These are phyloP conservation scores for Pammene aurita DNA, from an alignment of 2,888 invertebrate species.

Conservation along the genomic window DNA sequence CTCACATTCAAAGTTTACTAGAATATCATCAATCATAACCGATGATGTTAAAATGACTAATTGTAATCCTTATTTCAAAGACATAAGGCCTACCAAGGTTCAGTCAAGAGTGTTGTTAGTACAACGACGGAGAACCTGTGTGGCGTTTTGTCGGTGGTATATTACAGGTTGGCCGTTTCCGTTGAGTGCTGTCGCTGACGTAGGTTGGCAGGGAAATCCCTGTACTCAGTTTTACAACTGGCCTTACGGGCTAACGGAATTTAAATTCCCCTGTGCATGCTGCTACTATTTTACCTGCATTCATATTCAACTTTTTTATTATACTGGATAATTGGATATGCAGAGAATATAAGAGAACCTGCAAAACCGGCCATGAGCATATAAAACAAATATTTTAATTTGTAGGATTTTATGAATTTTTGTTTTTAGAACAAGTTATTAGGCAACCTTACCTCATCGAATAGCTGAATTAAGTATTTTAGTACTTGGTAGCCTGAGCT, in stretches of 20 bases:
- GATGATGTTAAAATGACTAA: background rate
- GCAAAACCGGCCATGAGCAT: no score
- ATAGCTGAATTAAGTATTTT: no score
- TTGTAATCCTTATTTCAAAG: background rate
- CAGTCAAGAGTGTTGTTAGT: background rate
- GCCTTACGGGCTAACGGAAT: slow-evolving; percentile 26
- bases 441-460: no score
- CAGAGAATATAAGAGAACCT: no score
- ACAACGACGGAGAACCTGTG: background rate
- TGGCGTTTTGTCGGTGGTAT: background rate
- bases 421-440: no score
- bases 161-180: slow-evolving; percentile 23
- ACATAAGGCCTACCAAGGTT: background rate
- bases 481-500: no score
- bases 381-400: no score
- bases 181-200: slow-evolving; percentile 11
- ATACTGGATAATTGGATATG: background rate
- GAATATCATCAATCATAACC: background rate
- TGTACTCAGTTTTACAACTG: background rate
- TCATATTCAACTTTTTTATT: background rate
- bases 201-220: slow-evolving; percentile 32
- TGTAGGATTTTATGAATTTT: no score
- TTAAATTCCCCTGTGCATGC: background rate
- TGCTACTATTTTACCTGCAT: slow-evolving; percentile 1
- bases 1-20: background rate